A percentile compares a stretch with the other conserved stretches of the same genome.
Evolutionary conservation across 2,797 vertebrate species (phyloP).

Genomic region (Labeo calbasu): DNA sequence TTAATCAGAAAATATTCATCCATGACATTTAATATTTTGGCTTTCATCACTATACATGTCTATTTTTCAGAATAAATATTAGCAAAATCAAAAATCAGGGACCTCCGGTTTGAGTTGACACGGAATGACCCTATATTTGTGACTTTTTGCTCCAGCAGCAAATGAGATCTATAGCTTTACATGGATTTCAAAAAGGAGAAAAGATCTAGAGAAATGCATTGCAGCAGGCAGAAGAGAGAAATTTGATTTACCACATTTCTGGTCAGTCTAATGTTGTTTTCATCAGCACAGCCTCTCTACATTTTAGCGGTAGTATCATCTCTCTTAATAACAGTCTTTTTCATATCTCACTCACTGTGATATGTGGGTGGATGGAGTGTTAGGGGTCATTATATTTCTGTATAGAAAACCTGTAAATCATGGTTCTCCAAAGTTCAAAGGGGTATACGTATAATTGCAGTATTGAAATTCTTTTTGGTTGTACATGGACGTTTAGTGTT

Average conservation of each 20-base stretch:
- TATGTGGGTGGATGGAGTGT: slow-evolving; percentile 4
- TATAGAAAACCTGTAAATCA: neutral
- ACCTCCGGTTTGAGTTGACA: too few species aligned
- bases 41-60: too few species aligned
- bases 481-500: neutral
- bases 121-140: too few species aligned
- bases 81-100: too few species aligned
- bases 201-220: neutral
- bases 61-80: too few species aligned
- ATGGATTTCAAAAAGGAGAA: neutral
- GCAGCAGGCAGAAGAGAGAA: neutral
- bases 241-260: neutral
- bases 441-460: neutral
- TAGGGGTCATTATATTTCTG: neutral
- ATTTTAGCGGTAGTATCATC: neutral
- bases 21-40: too few species aligned
- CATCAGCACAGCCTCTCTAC: neutral
- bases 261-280: neutral
- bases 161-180: neutral
- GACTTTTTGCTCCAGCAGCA: neutral
- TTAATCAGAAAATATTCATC: too few species aligned
- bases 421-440: neutral
- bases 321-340: neutral
- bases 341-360: neutral
- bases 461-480: neutral